phyloP scores from a whole-genome alignment of 2,113 vertebrate species.

The Himantopus leucocephalus region DNA sequence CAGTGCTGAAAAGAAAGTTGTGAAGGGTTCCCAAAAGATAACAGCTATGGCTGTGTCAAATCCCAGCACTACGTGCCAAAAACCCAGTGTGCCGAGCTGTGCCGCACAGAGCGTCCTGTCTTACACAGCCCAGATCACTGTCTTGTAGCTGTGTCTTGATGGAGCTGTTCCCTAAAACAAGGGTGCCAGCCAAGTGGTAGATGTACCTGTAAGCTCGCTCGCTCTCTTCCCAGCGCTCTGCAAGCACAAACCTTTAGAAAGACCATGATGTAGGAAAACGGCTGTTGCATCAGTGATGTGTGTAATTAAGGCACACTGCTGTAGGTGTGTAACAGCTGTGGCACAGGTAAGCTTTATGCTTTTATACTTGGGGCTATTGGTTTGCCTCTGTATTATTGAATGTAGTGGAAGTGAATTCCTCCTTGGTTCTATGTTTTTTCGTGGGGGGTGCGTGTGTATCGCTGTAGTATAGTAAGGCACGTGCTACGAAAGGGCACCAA shows the following conservation, averaged over 20 bases:
- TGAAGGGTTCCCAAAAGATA: neutral
- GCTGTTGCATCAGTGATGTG: neutral
- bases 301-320: neutral
- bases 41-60: neutral
- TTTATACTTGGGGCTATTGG: neutral
- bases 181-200: neutral
- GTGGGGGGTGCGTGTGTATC: neutral
- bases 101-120: neutral
- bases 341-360: neutral
- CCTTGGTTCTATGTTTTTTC: neutral
- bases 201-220: neutral
- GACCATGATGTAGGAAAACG: neutral
- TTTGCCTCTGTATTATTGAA: neutral
- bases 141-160: neutral
- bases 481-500: neutral
- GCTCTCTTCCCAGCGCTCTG: neutral
- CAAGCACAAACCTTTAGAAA: neutral
- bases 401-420: neutral
- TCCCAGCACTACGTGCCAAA: neutral
- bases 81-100: neutral
- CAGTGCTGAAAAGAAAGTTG: neutral
- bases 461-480: neutral
- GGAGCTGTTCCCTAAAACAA: neutral
- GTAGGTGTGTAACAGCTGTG: neutral
- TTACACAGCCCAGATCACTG: neutral